Conservation (phyloP, 2,888 invertebrate species). For the Scelioninae gen. 2 region DNA sequence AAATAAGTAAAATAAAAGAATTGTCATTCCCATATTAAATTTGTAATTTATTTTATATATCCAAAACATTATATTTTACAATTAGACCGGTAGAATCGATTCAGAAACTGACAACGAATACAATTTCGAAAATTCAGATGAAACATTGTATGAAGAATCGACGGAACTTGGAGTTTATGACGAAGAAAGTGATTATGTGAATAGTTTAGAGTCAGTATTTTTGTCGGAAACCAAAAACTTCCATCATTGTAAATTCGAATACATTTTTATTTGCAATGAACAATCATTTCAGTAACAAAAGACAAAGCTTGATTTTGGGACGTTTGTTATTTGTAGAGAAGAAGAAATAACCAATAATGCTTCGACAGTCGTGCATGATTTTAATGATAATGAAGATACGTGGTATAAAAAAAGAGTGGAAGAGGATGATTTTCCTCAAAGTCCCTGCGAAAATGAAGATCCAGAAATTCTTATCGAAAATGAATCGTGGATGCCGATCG, state of each 20-base stretch:
- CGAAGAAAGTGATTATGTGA: slow-evolving; percentile 50
- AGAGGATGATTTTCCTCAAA: slow-evolving; percentile 25
- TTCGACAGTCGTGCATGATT: slow-evolving; percentile 36
- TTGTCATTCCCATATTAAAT: neutral
- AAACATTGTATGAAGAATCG: slow-evolving; percentile 31
- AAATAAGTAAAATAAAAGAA: neutral
- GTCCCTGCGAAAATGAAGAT: slow-evolving; percentile 36
- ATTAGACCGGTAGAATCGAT: slow-evolving; percentile 36
- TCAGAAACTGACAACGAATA: slow-evolving; percentile 18
- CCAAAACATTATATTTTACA: slow-evolving; percentile 26
- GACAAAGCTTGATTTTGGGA: slow-evolving; percentile 4
- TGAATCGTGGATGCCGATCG: slow-evolving; percentile 52
- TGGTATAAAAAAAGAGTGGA: slow-evolving; percentile 31
- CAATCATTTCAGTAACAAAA: neutral
- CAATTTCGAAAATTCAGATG: slow-evolving; percentile 26
- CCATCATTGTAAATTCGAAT: neutral
- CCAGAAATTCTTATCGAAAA: slow-evolving; percentile 34
- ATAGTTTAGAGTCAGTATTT: slow-evolving; percentile 62
- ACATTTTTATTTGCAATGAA: neutral
- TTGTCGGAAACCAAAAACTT: neutral
- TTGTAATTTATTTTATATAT: slow-evolving; percentile 10
- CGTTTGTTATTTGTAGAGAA: slow-evolving; percentile 48
- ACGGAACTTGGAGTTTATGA: slow-evolving; percentile 42
- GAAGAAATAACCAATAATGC: slow-evolving; percentile 41
- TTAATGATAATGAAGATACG: slow-evolving; percentile 32